These are phyloP conservation scores for Diplogasteroides magnus DNA, from an alignment of 1,140 invertebrate genomes.

Conservation along the genomic window DNA sequence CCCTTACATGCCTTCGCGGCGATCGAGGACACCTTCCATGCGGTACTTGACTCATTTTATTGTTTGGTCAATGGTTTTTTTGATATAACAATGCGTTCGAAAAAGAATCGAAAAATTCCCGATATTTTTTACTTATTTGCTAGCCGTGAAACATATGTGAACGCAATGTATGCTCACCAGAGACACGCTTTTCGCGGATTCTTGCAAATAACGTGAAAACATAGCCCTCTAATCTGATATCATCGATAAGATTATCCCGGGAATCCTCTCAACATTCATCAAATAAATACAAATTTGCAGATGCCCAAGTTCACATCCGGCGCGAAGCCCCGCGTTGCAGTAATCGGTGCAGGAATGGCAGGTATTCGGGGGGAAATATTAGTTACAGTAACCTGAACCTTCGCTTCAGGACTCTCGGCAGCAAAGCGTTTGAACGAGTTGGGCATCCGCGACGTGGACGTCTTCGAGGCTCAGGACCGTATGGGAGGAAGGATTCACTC, in stretches of 20 bases:
- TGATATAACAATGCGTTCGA: not conserved
- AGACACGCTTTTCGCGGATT: not conserved
- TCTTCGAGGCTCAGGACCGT: constrained; percentile 58
- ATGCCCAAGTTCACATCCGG: not conserved
- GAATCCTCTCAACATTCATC: not conserved
- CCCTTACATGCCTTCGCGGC: not conserved
- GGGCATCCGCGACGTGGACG: constrained; percentile 52
- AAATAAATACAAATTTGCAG: not conserved
- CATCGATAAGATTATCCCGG: not conserved
- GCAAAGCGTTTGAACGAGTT: constrained; percentile 51
- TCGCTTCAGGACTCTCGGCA: no score
- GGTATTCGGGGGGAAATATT: no score
- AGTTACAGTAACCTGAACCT: no score
- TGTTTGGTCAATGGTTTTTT: not conserved
- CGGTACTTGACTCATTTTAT: not conserved
- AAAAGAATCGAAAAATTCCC: not conserved
- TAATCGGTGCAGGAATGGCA: constrained; percentile 60
- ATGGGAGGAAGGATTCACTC: constrained; percentile 58
- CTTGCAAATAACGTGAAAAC: not conserved
- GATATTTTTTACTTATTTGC: no score
- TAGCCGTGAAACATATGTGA: no score
- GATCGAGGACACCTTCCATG: not conserved
- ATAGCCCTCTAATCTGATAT: not conserved
- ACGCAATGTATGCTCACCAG: no score
- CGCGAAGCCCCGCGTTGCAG: constrained; percentile 29